Evolutionary conservation across 1,140 invertebrate species (phyloP).

Genomic region (Ganaspis sp.): DNA sequence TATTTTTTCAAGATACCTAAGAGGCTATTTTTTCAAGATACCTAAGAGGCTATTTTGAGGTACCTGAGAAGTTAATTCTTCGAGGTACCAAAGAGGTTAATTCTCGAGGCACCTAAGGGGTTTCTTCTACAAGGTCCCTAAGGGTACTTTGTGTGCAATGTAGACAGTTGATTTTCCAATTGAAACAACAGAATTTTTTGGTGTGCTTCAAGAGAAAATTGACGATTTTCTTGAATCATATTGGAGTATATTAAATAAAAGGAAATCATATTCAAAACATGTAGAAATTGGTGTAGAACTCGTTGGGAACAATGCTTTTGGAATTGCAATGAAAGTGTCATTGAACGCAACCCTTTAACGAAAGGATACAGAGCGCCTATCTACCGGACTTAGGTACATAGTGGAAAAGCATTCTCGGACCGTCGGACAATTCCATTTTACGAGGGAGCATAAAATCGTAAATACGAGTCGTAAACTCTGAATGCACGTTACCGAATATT

Average conservation of each 20-base stretch:
- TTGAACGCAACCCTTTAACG: slow-evolving; percentile 28
- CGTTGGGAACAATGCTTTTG: neutral
- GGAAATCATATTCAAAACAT: slow-evolving; percentile 1
- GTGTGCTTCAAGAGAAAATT: too few species aligned
- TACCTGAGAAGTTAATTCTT: too few species aligned
- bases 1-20: too few species aligned
- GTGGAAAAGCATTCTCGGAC: slow-evolving; percentile 44
- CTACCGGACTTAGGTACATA: slow-evolving; percentile 25
- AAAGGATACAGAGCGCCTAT: slow-evolving; percentile 36
- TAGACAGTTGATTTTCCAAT: too few species aligned
- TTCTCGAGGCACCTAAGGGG: too few species aligned
- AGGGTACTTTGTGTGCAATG: too few species aligned
- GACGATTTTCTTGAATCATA: too few species aligned
- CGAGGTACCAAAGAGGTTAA: too few species aligned
- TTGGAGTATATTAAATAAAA: neutral
- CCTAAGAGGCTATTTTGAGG: too few species aligned
- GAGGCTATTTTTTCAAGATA: too few species aligned
- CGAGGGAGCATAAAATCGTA: slow-evolving; percentile 64
- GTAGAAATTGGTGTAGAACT: neutral
- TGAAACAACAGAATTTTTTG: too few species aligned
- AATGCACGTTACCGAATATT: slow-evolving; percentile 46
- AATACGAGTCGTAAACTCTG: slow-evolving; percentile 61
- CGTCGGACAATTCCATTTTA: slow-evolving; percentile 62
- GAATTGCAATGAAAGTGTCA: neutral
- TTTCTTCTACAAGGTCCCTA: too few species aligned